Percentiles rank a stretch among this genome's conserved stretches.
phyloP scores from a whole-genome alignment of 1,140 invertebrate species.

The Apis cerana region DNA sequence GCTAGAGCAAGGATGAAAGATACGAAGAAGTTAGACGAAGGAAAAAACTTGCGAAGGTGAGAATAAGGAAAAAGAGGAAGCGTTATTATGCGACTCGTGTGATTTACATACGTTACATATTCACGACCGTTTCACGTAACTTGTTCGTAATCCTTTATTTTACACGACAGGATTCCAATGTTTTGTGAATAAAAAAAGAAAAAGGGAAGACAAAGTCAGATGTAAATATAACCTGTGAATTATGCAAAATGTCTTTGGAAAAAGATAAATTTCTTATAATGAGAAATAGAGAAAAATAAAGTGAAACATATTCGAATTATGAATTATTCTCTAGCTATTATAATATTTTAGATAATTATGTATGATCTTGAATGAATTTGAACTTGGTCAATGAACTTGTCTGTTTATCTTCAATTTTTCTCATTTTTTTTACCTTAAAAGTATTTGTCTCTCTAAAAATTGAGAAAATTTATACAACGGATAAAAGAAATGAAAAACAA shows the following conservation, averaged over 20 bases:
- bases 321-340: no score
- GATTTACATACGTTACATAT: constrained; percentile 65
- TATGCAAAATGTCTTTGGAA: constrained; percentile 19
- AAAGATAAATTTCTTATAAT: not conserved
- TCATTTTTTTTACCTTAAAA: no score
- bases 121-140: constrained; percentile 58
- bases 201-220: constrained; percentile 24
- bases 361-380: no score
- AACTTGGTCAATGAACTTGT: no score
- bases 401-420: no score
- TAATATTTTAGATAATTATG: no score
- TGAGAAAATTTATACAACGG: not conserved
- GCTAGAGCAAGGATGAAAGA: not conserved
- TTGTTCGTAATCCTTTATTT: constrained; percentile 59
- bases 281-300: no score
- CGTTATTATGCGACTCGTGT: constrained; percentile 55
- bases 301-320: no score
- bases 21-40: not conserved
- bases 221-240: constrained; percentile 44
- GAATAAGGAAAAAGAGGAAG: constrained; percentile 58
- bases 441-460: no score
- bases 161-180: constrained; percentile 47
- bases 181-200: constrained; percentile 30
- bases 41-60: constrained; percentile 51
- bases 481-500: no score